Conservation (phyloP, 2,888 invertebrate species). For the Drosophila maculinotata region DNA sequence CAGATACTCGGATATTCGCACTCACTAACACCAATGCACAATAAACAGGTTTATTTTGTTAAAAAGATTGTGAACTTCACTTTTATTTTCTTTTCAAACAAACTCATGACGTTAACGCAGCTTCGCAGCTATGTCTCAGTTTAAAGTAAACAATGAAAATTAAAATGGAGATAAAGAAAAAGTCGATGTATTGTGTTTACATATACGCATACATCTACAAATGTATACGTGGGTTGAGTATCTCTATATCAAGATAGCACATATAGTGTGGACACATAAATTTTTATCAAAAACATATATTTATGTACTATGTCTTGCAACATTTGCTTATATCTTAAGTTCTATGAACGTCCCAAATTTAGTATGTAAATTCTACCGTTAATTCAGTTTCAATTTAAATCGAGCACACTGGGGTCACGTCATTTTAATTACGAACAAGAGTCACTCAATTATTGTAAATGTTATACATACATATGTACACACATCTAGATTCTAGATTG, state of each 20-base stretch:
- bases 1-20: slow-evolving; percentile 29
- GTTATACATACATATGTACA: neutral
- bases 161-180: slow-evolving; percentile 28
- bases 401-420: slow-evolving; percentile 44
- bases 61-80: slow-evolving; percentile 57
- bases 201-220: neutral
- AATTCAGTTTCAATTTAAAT: slow-evolving; percentile 11
- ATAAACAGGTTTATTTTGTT: slow-evolving; percentile 60
- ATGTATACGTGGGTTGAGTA: neutral
- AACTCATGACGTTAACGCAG: slow-evolving; percentile 54
- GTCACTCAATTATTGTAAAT: slow-evolving; percentile 66
- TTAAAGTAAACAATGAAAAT: slow-evolving; percentile 54
- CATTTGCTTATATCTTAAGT: slow-evolving; percentile 8
- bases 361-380: neutral
- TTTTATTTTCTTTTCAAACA: slow-evolving; percentile 61
- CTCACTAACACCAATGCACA: neutral
- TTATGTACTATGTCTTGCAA: too few species aligned
- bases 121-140: slow-evolving; percentile 18
- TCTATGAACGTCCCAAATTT: slow-evolving; percentile 19
- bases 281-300: slow-evolving; percentile 1
- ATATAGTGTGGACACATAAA: neutral
- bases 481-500: neutral
- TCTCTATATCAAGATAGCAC: slow-evolving; percentile 1
- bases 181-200: slow-evolving; percentile 2
- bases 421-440: slow-evolving; percentile 74